Conservation (phyloP, 2,113 vertebrate genomes). For the Bubalus kerabau region DNA sequence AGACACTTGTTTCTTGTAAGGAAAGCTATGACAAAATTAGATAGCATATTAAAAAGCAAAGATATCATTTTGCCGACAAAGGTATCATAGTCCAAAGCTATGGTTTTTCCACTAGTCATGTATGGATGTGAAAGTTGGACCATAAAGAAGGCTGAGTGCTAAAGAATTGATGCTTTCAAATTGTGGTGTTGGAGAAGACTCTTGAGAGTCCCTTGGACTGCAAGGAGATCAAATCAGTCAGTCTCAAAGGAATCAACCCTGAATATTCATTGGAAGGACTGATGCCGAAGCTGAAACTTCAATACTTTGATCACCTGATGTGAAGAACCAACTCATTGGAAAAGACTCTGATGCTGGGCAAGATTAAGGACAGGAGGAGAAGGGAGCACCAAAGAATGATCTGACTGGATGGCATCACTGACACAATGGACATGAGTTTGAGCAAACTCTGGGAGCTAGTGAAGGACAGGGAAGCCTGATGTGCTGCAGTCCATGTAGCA, state of each 20-base stretch:
- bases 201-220: background rate
- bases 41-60: background rate
- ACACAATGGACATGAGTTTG: background rate
- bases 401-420: background rate
- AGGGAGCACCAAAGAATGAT: background rate
- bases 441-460: background rate
- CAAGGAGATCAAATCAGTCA: background rate
- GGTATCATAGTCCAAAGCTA: background rate
- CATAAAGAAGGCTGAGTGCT: background rate
- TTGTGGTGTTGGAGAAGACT: background rate
- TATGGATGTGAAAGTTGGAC: background rate
- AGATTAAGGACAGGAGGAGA: background rate
- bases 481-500: background rate
- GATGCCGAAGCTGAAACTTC: background rate
- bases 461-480: background rate
- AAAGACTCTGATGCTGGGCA: background rate
- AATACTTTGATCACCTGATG: background rate
- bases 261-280: background rate
- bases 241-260: background rate
- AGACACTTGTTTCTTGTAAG: background rate
- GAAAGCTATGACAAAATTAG: background rate
- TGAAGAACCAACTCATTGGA: background rate
- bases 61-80: background rate
- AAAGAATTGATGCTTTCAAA: background rate
- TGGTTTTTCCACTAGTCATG: background rate